Base-by-base conservation (phyloP, 1,140 invertebrate species). In the Temnothorax curvispinosus region DNA sequence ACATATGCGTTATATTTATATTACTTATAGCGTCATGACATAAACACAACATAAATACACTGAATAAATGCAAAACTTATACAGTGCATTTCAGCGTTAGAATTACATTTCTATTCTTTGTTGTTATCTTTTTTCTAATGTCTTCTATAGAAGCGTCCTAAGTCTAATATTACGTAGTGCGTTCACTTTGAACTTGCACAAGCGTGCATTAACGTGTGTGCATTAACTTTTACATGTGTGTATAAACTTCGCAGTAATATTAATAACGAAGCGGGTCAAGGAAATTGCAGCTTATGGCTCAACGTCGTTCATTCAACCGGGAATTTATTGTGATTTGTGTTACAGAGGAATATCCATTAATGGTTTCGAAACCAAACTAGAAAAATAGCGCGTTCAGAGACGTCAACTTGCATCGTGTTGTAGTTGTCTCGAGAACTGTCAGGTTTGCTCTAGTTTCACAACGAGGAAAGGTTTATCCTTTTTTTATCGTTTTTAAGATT, bases 241-340 rank as follows among this genome's bases (percentile, higher is more conserved):
- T 32, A 56, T 78, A 67, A 76, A 62, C 27, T 21, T 50, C 47
- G 47, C 13, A 44, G 80, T 84, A 87, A 87, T 74, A 85, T 85
- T 84, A 72, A 84, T 74, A 85, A 84, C 38, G 67, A 71, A 85
- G 54, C 67, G 50, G 86, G 86, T 87, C 86, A 87, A 87, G 86
- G 86, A 87, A 85, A 65, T 84, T 62, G 35, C 32, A 81, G 38
- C 77, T 75, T 85, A 81, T 75, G 67, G 44, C 27, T 11, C 32
- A 60, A 56, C 81, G 38, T 67, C 80, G 86, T 84, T 87, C 80
- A 87, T 87, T 87, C 86, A 87, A 82, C 86, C 80, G 32, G 80
- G 44, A 74, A 41, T 72, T 75, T 69, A 32, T 69, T n/a, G 50
- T 54, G 21, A 78, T 64, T 65, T 71, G 6, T 6, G 8, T 47